Conservation (phyloP, 1,140 invertebrate genomes). For the Scaptomyza graminum region DNA sequence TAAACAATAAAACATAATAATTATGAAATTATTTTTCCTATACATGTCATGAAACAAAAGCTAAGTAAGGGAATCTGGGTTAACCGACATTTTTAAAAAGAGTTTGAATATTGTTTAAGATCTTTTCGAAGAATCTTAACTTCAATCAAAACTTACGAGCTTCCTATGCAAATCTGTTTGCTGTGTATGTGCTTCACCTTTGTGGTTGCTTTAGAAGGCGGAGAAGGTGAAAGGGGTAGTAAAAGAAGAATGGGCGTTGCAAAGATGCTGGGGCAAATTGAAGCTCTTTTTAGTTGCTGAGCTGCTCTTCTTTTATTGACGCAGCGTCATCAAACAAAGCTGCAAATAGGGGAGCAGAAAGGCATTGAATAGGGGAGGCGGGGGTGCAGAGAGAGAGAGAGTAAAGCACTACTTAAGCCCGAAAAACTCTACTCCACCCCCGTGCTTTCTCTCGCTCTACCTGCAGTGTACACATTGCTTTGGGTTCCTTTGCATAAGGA, state of each 20-base stretch:
- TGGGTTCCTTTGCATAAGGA: slow-evolving; percentile 25
- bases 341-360: background rate
- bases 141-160: too few relatives aligned
- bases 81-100: too few relatives aligned
- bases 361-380: background rate
- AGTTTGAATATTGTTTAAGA: too few relatives aligned
- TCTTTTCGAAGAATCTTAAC: too few relatives aligned
- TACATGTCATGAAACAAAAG: too few relatives aligned
- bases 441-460: background rate
- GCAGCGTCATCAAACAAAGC: slow-evolving; percentile 2
- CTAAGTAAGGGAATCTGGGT: too few relatives aligned
- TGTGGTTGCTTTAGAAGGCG: slow-evolving; percentile 10
- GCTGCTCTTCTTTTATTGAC: slow-evolving; percentile 19
- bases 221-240: background rate
- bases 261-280: background rate
- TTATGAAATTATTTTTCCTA: too few relatives aligned
- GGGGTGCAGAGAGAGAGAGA: background rate
- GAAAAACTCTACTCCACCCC: background rate
- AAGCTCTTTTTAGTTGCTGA: slow-evolving; percentile 16
- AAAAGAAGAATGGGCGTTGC: background rate
- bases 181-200: background rate
- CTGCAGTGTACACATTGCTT: background rate
- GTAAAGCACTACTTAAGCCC: slow-evolving; percentile 18
- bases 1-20: too few relatives aligned
- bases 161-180: too few relatives aligned